A percentile compares a stretch with the other conserved stretches of the same genome.
phyloP scores from a whole-genome alignment of 2,113 vertebrate species.

The Eurystomus gularis region DNA sequence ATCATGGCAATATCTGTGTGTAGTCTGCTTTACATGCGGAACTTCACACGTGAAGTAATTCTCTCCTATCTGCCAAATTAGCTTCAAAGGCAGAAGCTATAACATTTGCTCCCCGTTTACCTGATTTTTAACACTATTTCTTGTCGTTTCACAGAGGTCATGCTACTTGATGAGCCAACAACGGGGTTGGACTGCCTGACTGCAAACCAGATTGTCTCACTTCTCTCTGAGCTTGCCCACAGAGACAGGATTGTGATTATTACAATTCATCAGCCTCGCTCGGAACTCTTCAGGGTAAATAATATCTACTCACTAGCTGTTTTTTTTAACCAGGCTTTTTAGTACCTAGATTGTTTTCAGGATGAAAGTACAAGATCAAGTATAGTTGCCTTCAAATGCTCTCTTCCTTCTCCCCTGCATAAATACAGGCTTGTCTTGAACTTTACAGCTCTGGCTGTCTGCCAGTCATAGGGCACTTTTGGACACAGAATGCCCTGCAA shows the following conservation, averaged over 20 bases:
- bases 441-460: neutral
- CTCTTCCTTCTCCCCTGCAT: neutral
- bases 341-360: neutral
- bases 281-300: conserved; percentile 91
- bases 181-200: conserved; percentile 95
- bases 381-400: neutral
- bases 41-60: neutral
- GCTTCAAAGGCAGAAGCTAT: neutral
- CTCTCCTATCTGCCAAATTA: neutral
- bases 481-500: neutral
- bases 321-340: neutral
- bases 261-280: conserved; percentile 95
- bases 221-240: conserved; percentile 85
- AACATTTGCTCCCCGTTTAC: neutral
- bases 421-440: neutral
- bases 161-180: conserved; percentile 94
- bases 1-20: neutral
- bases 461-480: neutral
- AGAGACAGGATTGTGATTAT: conserved; percentile 89
- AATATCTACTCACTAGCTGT: neutral
- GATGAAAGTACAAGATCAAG: neutral
- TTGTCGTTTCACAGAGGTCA: conserved; percentile 80
- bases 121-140: neutral
- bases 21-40: neutral
- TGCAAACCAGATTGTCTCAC: conserved; percentile 88